Percentiles rank a stretch among this genome's conserved stretches.
Evolutionary conservation across 1,140 invertebrate genomes (phyloP).

Genomic region (Psix sp.): DNA sequence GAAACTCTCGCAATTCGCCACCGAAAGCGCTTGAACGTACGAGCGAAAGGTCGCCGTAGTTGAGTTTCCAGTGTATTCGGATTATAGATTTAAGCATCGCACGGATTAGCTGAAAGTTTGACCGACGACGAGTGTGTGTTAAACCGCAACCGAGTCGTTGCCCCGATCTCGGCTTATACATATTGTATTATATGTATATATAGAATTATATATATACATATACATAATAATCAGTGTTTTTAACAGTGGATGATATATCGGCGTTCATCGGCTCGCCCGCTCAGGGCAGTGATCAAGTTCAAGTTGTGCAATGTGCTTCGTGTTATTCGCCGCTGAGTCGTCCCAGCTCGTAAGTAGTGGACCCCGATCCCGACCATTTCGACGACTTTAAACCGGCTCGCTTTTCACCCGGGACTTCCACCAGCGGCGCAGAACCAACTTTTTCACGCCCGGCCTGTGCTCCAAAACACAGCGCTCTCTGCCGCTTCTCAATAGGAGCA

Average conservation of each 20-base stretch:
- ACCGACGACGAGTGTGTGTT: slow-evolving; percentile 22
- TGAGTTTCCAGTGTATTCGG: slow-evolving; percentile 29
- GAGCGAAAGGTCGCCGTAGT: slow-evolving; percentile 11
- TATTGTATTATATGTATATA: slow-evolving; percentile 9
- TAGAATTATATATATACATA: slow-evolving; percentile 4
- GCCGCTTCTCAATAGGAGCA: too few relatives aligned
- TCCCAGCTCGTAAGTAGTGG: slow-evolving; percentile 67
- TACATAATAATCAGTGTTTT: slow-evolving; percentile 40
- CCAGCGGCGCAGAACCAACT: slow-evolving; percentile 27
- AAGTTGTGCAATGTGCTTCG: slow-evolving; percentile 66
- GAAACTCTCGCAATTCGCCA: slow-evolving; percentile 51
- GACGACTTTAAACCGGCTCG: slow-evolving; percentile 32
- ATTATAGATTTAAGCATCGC: slow-evolving; percentile 35
- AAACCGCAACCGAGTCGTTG: slow-evolving; percentile 12
- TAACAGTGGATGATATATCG: slow-evolving; percentile 57
- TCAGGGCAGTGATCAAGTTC: slow-evolving; percentile 55
- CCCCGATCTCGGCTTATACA: slow-evolving; percentile 10
- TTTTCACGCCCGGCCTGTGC: neutral
- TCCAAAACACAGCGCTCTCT: too few relatives aligned
- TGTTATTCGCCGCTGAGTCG: slow-evolving; percentile 53
- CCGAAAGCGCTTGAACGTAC: slow-evolving; percentile 21
- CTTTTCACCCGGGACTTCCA: slow-evolving; percentile 17
- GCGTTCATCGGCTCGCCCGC: slow-evolving; percentile 22
- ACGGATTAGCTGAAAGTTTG: slow-evolving; percentile 46
- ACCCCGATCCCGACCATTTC: slow-evolving; percentile 10